A percentile compares a stretch with the other conserved stretches of the same genome.
These are phyloP conservation scores for Leptestheria dahalacensis DNA, from an alignment of 1,140 invertebrate species.

Conservation along the genomic window DNA sequence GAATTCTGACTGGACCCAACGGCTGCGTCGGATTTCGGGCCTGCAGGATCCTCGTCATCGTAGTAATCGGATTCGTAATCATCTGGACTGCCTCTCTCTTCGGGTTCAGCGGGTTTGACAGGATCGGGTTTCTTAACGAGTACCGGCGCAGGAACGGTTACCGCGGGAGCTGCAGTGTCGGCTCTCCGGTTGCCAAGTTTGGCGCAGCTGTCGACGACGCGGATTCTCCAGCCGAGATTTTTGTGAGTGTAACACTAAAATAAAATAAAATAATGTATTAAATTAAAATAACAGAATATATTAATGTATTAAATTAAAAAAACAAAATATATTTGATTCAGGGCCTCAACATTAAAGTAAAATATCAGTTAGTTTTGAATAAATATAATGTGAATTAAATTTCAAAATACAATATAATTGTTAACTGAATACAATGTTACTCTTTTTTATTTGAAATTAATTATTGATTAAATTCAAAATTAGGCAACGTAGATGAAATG, in stretches of 20 bases:
- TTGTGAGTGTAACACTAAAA: constrained; percentile 78
- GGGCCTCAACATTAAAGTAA: too few relatives aligned
- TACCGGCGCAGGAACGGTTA: not conserved
- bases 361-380: too few relatives aligned
- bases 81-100: too few relatives aligned
- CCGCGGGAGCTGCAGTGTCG: not conserved
- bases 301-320: too few relatives aligned
- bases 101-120: not conserved
- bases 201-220: constrained; percentile 61
- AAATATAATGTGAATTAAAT: too few relatives aligned
- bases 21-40: not conserved
- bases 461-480: too few relatives aligned
- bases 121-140: not conserved
- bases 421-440: too few relatives aligned
- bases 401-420: too few relatives aligned
- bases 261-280: constrained; percentile 15
- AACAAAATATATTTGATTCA: not conserved
- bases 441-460: too few relatives aligned
- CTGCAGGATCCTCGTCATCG: not conserved
- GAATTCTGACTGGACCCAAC: constrained; percentile 2
- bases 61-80: not conserved
- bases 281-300: too few relatives aligned
- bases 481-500: too few relatives aligned
- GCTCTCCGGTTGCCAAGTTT: not conserved
- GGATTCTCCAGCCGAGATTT: constrained; percentile 87